A percentile compares a stretch with the other conserved stretches of the same genome.
Evolutionary conservation across 2,113 vertebrate species (phyloP).

Genomic region (Xenopus borealis): DNA sequence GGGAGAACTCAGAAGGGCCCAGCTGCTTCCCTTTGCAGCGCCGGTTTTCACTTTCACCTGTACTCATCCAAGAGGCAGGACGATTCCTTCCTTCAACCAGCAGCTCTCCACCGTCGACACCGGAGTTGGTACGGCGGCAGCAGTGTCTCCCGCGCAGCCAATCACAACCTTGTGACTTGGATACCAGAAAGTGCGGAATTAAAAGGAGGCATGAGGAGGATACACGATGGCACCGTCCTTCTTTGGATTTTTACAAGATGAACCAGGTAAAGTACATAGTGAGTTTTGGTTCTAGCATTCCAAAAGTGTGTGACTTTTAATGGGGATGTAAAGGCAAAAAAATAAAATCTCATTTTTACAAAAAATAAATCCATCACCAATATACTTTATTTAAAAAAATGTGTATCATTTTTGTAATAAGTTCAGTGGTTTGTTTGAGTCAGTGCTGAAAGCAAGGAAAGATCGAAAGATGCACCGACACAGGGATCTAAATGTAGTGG

Average conservation of each 20-base stretch:
- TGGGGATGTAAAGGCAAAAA: too few species aligned
- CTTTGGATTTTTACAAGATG: conserved; percentile 77
- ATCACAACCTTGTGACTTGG: conserved; percentile 81
- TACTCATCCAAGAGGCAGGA: conserved; percentile 72
- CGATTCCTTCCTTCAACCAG: conserved; percentile 71
- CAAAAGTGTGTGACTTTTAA: not conserved
- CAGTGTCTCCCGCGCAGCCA: conserved; percentile 74
- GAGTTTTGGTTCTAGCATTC: not conserved
- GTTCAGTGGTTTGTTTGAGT: too few species aligned
- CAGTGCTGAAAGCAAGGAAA: too few species aligned
- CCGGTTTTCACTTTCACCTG: conserved; percentile 81
- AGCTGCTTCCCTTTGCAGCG: conserved; percentile 68
- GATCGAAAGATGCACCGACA: too few species aligned
- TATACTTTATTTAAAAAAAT: too few species aligned
- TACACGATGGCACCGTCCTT: conserved; percentile 68
- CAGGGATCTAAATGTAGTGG: too few species aligned
- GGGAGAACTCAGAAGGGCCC: conserved; percentile 66
- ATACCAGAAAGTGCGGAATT: conserved; percentile 74
- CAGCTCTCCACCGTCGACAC: conserved; percentile 71
- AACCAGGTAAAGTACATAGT: conserved; percentile 61
- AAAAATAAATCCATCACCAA: too few species aligned
- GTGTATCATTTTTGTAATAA: too few species aligned
- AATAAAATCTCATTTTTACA: too few species aligned
- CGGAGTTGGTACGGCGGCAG: conserved; percentile 59
- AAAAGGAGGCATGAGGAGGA: conserved; percentile 77